Evolutionary conservation across 2,113 vertebrate genomes (phyloP).

Genomic region (Labrus mixtus): DNA sequence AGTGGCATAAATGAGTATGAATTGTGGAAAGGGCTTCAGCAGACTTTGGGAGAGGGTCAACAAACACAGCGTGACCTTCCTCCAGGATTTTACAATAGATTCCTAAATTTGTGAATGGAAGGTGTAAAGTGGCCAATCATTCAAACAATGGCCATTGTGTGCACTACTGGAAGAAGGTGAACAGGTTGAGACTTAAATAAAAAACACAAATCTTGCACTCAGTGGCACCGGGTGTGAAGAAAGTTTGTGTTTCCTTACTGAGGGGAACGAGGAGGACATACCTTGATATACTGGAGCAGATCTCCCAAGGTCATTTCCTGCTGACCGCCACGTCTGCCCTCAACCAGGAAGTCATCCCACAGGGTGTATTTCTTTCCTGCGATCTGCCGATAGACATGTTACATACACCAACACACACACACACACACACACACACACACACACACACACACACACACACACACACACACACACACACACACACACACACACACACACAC

Average conservation of each 20-base stretch:
- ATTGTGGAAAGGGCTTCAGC: neutral
- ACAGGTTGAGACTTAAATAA: slow-evolving; percentile 13
- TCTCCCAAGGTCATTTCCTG: slow-evolving; percentile 87
- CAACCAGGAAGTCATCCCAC: slow-evolving; percentile 86
- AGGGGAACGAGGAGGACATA: slow-evolving; percentile 63
- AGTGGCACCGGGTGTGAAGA: slow-evolving; percentile 31
- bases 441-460: slow-evolving; percentile 4
- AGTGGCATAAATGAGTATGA: neutral
- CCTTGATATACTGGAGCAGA: slow-evolving; percentile 87
- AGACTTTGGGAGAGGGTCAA: neutral
- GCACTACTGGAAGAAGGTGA: slow-evolving; percentile 47
- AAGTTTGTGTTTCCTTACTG: slow-evolving; percentile 53
- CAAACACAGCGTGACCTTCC: neutral
- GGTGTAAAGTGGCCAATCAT: slow-evolving; percentile 37
- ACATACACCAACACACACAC: slow-evolving; percentile 42
- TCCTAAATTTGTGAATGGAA: slow-evolving; percentile 19
- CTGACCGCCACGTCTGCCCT: slow-evolving; percentile 69
- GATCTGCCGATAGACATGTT: slow-evolving; percentile 83
- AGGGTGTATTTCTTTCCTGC: slow-evolving; percentile 81
- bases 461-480: neutral
- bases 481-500: slow-evolving; percentile 11
- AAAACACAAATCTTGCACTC: slow-evolving; percentile 25
- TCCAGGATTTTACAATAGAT: neutral
- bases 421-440: slow-evolving; percentile 10
- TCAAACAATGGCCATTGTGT: slow-evolving; percentile 61